These are phyloP conservation scores for Leuctra nigra DNA, from an alignment of 2,888 invertebrate genomes.

Conservation along the genomic window DNA sequence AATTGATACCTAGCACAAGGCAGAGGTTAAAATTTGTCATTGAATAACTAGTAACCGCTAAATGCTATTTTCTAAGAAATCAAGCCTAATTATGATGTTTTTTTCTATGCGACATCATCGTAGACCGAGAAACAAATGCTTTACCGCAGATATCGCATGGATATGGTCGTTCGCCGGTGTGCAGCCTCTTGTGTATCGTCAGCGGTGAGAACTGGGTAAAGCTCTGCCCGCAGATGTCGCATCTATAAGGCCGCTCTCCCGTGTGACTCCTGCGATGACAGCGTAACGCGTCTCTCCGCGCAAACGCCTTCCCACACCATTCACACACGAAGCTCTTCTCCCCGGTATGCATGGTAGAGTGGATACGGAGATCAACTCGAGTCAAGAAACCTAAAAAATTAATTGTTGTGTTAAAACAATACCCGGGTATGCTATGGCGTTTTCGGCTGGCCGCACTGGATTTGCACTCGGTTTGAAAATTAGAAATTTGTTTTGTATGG, in stretches of 20 bases:
- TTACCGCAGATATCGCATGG: constrained; percentile 51
- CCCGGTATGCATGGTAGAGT: constrained; percentile 55
- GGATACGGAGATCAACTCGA: constrained; percentile 50
- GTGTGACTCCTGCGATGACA: constrained; percentile 53
- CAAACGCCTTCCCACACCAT: constrained; percentile 54
- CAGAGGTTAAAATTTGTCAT: no score
- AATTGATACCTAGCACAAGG: no score
- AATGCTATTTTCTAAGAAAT: no score
- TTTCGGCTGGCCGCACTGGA: no score
- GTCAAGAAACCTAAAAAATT: constrained; percentile 54
- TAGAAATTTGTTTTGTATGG: no score
- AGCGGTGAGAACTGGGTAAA: constrained; percentile 59
- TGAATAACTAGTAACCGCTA: no score
- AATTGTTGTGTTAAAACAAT: no score
- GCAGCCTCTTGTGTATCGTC: constrained; percentile 54
- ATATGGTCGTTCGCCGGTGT: constrained; percentile 55
- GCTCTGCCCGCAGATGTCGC: constrained; percentile 54
- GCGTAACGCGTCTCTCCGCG: constrained; percentile 50
- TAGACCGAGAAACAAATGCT: constrained; percentile 51
- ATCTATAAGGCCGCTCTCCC: constrained; percentile 51
- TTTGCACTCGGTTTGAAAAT: no score
- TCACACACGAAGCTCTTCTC: constrained; percentile 56
- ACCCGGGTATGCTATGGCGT: no score
- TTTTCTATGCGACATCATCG: constrained; percentile 52
- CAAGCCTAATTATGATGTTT: constrained; percentile 40